Evolutionary conservation across 2,888 invertebrate species (phyloP).

Genomic region (Eumerus sabulonum): DNA sequence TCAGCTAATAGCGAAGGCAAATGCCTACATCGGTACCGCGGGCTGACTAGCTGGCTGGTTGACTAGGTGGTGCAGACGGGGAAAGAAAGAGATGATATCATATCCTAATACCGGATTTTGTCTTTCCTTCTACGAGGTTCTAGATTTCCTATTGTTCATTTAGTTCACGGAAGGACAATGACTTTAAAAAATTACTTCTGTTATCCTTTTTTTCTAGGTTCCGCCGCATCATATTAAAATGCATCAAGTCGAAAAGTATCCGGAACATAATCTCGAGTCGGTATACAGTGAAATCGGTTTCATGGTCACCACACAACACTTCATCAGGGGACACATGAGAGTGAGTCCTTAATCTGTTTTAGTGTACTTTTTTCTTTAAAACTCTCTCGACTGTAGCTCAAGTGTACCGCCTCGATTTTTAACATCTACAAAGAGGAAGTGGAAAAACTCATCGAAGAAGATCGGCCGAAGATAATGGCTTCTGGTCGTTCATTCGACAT

Average conservation of each 20-base stretch:
- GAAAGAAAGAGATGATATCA: conserved; percentile 35
- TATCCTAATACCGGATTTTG: conserved; percentile 47
- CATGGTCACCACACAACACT: conserved; percentile 78
- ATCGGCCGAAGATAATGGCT: conserved; percentile 78
- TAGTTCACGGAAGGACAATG: no score
- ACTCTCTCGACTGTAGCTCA: conserved; percentile 72
- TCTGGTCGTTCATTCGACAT: conserved; percentile 78
- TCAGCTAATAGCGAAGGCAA: conserved; percentile 42
- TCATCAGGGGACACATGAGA: conserved; percentile 77
- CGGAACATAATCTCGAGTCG: conserved; percentile 76
- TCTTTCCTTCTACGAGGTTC: conserved; percentile 18
- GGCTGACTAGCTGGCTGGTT: no score
- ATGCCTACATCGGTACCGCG: conserved; percentile 2
- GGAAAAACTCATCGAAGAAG: conserved; percentile 78
- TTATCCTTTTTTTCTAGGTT: conserved; percentile 72
- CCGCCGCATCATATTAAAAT: conserved; percentile 78
- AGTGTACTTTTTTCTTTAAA: neutral
- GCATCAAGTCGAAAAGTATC: conserved; percentile 76
- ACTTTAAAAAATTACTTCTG: neutral
- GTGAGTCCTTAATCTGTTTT: conserved; percentile 70
- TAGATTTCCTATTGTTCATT: no score
- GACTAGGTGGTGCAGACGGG: neutral
- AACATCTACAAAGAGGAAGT: conserved; percentile 78
- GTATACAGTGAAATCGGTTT: conserved; percentile 77
- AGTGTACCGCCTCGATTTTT: conserved; percentile 78